These are phyloP conservation scores for Pemphigus obesinymphae DNA, from an alignment of 1,140 invertebrate genomes.

Conservation along the genomic window DNA sequence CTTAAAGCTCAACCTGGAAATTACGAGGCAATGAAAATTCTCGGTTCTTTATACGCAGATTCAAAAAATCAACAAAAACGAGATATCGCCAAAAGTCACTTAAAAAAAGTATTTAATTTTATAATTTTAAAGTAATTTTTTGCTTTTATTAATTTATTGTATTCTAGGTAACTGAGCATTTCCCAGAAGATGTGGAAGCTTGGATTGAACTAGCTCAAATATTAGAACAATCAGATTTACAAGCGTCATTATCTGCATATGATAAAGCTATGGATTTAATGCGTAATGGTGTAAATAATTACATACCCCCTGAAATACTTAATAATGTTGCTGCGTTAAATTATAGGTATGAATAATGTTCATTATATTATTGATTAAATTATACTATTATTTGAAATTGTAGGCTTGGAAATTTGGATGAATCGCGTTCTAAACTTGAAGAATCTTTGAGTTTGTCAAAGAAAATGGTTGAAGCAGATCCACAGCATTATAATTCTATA, in stretches of 20 bases:
- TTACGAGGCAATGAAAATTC: slow-evolving; percentile 99
- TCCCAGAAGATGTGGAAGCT: slow-evolving; percentile 96
- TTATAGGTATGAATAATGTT: slow-evolving; percentile 60
- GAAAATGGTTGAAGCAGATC: slow-evolving; percentile 72
- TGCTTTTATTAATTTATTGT: slow-evolving; percentile 5
- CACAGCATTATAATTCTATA: slow-evolving; percentile 93
- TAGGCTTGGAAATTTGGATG: slow-evolving; percentile 73
- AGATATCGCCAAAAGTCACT: slow-evolving; percentile 84
- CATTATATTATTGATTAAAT: background rate
- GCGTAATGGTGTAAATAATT: slow-evolving; percentile 78
- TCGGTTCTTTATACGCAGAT: slow-evolving; percentile 93
- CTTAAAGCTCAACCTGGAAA: slow-evolving; percentile 95
- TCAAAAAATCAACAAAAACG: slow-evolving; percentile 83
- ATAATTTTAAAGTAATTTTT: background rate
- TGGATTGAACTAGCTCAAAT: slow-evolving; percentile 99
- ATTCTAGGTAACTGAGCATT: slow-evolving; percentile 81
- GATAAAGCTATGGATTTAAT: slow-evolving; percentile 89
- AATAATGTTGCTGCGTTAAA: slow-evolving; percentile 96
- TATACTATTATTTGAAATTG: slow-evolving; percentile 29
- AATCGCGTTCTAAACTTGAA: slow-evolving; percentile 80
- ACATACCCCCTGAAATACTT: slow-evolving; percentile 94
- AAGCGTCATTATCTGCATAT: slow-evolving; percentile 83
- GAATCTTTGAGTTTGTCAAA: slow-evolving; percentile 77
- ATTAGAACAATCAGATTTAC: slow-evolving; percentile 89
- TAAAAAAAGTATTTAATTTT: slow-evolving; percentile 63